These are phyloP conservation scores for Lepidotrigona ventralis DNA, from an alignment of 1,140 invertebrate species.

Conservation along the genomic window DNA sequence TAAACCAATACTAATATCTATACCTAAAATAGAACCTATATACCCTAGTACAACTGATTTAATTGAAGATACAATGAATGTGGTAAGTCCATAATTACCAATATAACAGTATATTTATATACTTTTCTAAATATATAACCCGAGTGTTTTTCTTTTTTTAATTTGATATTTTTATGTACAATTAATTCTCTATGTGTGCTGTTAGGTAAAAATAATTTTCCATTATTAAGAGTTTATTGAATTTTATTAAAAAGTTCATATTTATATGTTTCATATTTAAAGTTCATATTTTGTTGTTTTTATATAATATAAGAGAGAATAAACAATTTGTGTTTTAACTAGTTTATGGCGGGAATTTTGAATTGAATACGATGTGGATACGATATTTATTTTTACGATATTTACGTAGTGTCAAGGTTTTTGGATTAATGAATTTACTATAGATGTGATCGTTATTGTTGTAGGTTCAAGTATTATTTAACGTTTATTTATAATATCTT, in stretches of 20 bases:
- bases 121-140: neutral
- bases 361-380: neutral
- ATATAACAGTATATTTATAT: neutral
- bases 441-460: neutral
- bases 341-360: slow-evolving; percentile 13
- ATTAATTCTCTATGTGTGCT: neutral
- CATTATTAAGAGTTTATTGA: neutral
- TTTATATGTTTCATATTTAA: neutral
- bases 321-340: neutral
- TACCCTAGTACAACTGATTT: neutral
- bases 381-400: neutral
- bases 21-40: slow-evolving; percentile 34
- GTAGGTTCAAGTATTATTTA: neutral
- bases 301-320: neutral
- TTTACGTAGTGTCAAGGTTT: no score
- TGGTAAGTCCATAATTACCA: slow-evolving; percentile 10
- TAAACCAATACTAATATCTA: neutral
- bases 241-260: neutral
- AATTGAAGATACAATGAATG: neutral
- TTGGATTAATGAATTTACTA: neutral
- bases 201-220: no score
- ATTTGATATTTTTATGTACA: neutral
- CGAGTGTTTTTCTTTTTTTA: neutral
- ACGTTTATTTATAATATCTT: no score
- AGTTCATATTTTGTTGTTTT: no score